Conservation (phyloP, 2,888 invertebrate genomes). For the Acleris sparsana region DNA sequence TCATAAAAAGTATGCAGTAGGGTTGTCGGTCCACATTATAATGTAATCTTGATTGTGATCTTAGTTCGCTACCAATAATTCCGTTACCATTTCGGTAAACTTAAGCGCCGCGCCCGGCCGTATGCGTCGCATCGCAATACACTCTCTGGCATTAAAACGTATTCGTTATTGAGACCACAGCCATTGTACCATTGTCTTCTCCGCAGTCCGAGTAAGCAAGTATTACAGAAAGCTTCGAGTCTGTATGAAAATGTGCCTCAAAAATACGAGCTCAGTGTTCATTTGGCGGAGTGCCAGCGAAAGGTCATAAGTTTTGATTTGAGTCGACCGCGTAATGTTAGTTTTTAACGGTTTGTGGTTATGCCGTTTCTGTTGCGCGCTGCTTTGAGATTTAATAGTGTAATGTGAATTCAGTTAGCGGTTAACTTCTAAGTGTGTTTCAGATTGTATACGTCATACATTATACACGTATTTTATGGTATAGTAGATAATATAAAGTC, state of each 20-base stretch:
- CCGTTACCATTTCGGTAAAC: too few species aligned
- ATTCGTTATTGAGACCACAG: conserved; percentile 31
- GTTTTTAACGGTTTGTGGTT: conserved; percentile 31
- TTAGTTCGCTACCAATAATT: neutral
- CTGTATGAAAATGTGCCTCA: conserved; percentile 28
- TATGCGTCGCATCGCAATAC: conserved; percentile 16
- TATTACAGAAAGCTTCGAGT: conserved; percentile 29
- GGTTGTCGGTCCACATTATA: too few species aligned
- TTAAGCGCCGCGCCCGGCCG: too few species aligned
- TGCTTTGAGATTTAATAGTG: conserved; percentile 4
- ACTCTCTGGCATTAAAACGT: conserved; percentile 37
- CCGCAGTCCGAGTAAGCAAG: conserved; percentile 35
- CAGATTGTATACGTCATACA: neutral
- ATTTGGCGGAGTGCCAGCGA: conserved; percentile 32
- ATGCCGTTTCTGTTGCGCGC: conserved; percentile 5
- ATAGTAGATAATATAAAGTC: too few species aligned
- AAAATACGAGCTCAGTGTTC: conserved; percentile 32
- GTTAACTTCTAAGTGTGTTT: conserved; percentile 11
- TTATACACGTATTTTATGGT: neutral
- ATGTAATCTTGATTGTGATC: neutral
- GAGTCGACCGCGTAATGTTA: conserved; percentile 29
- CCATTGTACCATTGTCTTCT: conserved; percentile 44
- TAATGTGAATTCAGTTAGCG: conserved; percentile 20
- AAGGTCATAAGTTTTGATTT: conserved; percentile 35
- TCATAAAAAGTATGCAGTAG: too few species aligned